Conservation (phyloP, 2,888 invertebrate genomes). For the Leptopilina syphax region DNA sequence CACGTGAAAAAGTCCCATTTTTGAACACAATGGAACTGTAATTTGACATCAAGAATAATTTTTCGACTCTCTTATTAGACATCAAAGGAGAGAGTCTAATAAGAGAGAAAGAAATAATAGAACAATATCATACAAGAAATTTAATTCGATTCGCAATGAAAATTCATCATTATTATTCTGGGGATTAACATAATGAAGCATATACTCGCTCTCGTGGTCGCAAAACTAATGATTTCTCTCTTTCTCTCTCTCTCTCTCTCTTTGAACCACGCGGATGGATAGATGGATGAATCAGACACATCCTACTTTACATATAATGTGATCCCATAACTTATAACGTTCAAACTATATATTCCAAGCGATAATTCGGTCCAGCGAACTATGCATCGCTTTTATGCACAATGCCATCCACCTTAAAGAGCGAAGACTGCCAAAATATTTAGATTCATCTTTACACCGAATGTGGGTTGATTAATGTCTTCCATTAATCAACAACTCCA, state of each 20-base stretch:
- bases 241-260: neutral
- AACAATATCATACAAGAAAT: neutral
- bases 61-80: too few species aligned
- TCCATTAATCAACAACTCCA: conserved; percentile 59
- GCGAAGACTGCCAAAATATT: conserved; percentile 61
- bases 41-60: too few species aligned
- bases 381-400: conserved; percentile 9
- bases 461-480: conserved; percentile 65
- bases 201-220: conserved; percentile 9
- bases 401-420: conserved; percentile 27
- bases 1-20: too few species aligned
- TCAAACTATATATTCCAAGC: conserved; percentile 45
- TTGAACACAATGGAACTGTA: too few species aligned
- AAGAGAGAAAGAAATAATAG: too few species aligned
- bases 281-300: conserved; percentile 50
- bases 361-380: conserved; percentile 51
- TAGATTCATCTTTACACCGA: conserved; percentile 59
- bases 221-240: conserved; percentile 36
- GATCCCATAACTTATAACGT: conserved; percentile 59
- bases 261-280: conserved; percentile 31
- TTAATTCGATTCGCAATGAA: conserved; percentile 1
- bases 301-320: conserved; percentile 64
- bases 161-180: conserved; percentile 20
- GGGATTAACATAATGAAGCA: neutral
- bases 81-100: too few species aligned